Evolutionary conservation across 2,888 invertebrate species (phyloP).

Genomic region (Aphodius sticticus): DNA sequence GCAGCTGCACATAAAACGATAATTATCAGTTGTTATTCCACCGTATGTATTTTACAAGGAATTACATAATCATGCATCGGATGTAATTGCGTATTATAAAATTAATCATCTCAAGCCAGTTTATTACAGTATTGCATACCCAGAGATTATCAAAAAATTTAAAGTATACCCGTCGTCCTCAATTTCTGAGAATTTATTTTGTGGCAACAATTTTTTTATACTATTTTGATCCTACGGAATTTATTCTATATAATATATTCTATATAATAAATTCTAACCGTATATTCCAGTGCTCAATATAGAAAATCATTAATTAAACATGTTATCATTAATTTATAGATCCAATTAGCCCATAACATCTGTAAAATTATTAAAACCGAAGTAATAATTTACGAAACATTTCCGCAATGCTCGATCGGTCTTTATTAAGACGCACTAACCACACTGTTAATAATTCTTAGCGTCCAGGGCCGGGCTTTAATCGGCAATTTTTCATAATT

Average conservation of each 20-base stretch:
- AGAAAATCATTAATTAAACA: background rate
- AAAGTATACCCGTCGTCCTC: no score
- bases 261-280: background rate
- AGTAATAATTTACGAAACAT: background rate
- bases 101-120: background rate
- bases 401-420: background rate
- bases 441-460: conserved; percentile 4
- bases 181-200: no score
- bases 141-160: no score
- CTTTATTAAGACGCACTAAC: conserved; percentile 4
- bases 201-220: no score
- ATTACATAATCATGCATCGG: background rate
- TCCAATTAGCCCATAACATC: background rate
- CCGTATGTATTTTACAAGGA: background rate
- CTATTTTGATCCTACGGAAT: no score
- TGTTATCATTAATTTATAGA: background rate
- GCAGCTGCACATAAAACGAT: background rate
- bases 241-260: background rate
- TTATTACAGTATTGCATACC: background rate
- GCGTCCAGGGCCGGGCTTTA: background rate
- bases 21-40: background rate
- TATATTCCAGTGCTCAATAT: background rate
- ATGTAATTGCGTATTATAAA: background rate
- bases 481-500: background rate
- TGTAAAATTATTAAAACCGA: background rate